Evolutionary conservation across 37 sponge, comb jelly and placozoan genomes (phyloP), one percentile per base, ranked within the genome.

Genomic region (Diacarnus erythraeanus): DNA sequence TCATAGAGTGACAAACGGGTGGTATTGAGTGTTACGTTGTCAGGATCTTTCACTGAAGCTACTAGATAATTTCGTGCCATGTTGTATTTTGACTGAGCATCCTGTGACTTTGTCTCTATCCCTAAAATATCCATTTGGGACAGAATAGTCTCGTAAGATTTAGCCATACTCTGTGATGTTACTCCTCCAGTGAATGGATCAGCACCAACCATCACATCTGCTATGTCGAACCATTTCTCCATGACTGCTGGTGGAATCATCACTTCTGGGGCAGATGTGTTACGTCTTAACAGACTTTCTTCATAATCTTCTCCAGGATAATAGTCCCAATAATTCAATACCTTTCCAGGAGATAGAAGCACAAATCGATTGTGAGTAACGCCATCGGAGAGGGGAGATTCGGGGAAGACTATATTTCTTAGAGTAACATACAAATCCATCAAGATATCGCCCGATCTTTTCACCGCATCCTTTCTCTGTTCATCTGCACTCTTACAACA

Each of bases 291-390:
- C n/a, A 72, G 10, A 31, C 56, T 56, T 8, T 71, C 59, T 36
- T 69, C 66, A 44, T 85, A 85, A 31, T 72, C 80, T 12, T 83
- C 59, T 6, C 83, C 83, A 40, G 83, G 83, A 39, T 75, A 83
- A 36, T 83, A 83, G 39, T 83, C 83, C 15, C 12, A 18, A 36
- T 47, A 65, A 57, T 83, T 83, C 0, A 83, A 44, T 20, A 83
- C 75, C 66, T 83, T 83, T 2, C 83, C 83, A 22, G 83, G 83
- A 22, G 44, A 68, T 26, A 66, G 57, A 29, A 83, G 17, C 31
- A 74, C 66, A n/a, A 83, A 66, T 33, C 83, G 75, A 42, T 72
- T 72, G 10, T 3, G 3, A 31, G 38, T 6, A 39, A 22, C 31
- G 40, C 54, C 51, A 20, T 22, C 31, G 3, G 73, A 72, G 25